Percentiles rank a stretch among this genome's conserved stretches.
These are phyloP conservation scores for Sapayoa aenigma DNA, from an alignment of 2,113 vertebrate genomes.

Conservation along the genomic window DNA sequence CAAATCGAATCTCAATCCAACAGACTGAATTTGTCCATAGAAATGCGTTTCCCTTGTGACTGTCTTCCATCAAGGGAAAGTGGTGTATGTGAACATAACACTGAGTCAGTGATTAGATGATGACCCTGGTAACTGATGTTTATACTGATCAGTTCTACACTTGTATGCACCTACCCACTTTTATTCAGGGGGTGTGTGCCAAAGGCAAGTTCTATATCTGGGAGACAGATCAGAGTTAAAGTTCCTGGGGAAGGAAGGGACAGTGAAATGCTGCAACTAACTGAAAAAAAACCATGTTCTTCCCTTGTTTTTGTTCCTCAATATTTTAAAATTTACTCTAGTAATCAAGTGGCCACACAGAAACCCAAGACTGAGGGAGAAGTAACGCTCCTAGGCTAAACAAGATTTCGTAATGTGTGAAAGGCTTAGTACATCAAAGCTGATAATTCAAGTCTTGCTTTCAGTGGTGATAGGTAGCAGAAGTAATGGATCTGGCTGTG, in stretches of 20 bases:
- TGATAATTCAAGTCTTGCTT: background rate
- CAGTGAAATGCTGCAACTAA: background rate
- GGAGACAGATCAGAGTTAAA: background rate
- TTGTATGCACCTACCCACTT: background rate
- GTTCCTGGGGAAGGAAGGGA: background rate
- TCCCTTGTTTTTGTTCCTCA: background rate
- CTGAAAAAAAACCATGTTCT: background rate
- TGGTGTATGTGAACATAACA: background rate
- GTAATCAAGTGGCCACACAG: background rate
- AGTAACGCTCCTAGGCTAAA: background rate
- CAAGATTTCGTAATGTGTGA: background rate
- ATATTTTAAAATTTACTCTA: background rate
- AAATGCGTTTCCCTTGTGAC: background rate
- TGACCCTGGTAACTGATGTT: background rate
- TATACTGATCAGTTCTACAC: background rate
- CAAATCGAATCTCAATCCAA: background rate
- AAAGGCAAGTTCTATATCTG: background rate
- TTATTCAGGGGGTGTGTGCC: background rate
- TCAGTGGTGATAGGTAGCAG: background rate
- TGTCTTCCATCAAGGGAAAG: background rate
- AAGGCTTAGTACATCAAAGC: background rate
- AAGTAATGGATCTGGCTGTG: background rate
- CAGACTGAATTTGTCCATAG: background rate
- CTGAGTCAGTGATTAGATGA: background rate
- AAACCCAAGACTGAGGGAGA: background rate